Conservation (phyloP, 1,140 invertebrate species). For the Himalopsyche phryganea region DNA sequence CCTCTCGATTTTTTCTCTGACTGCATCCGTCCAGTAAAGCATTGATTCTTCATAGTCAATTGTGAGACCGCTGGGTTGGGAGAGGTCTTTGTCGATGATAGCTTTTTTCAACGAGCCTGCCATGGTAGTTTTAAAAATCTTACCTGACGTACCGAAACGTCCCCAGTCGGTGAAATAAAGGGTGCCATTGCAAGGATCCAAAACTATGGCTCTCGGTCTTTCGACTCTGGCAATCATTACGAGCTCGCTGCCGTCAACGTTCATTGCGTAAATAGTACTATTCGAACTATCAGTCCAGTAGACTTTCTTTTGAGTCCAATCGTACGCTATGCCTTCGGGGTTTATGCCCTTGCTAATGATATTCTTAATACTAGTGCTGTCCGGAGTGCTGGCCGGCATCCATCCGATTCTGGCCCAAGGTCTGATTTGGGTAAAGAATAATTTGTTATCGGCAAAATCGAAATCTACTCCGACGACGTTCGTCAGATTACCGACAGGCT, state of each 20-base stretch:
- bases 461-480: conserved; percentile 97
- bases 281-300: conserved; percentile 97
- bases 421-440: conserved; percentile 89
- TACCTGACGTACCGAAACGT: conserved; percentile 85
- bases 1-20: conserved; percentile 94
- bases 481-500: conserved; percentile 83
- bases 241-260: conserved; percentile 81
- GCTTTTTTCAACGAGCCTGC: conserved; percentile 89
- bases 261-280: conserved; percentile 93
- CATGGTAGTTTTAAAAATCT: conserved; percentile 95
- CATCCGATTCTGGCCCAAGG: conserved; percentile 85
- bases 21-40: conserved; percentile 97
- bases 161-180: conserved; percentile 94
- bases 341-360: conserved; percentile 81
- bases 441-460: conserved; percentile 81
- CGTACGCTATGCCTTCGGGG: conserved; percentile 93
- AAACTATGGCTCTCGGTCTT: conserved; percentile 88
- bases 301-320: conserved; percentile 95
- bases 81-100: conserved; percentile 86
- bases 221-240: conserved; percentile 93
- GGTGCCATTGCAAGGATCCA: conserved; percentile 94
- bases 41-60: conserved; percentile 95
- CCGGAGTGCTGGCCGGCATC: conserved; percentile 67
- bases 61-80: conserved; percentile 92
- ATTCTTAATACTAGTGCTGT: conserved; percentile 60